Conservation (phyloP, 2,797 vertebrate species). For the Alca torda region DNA sequence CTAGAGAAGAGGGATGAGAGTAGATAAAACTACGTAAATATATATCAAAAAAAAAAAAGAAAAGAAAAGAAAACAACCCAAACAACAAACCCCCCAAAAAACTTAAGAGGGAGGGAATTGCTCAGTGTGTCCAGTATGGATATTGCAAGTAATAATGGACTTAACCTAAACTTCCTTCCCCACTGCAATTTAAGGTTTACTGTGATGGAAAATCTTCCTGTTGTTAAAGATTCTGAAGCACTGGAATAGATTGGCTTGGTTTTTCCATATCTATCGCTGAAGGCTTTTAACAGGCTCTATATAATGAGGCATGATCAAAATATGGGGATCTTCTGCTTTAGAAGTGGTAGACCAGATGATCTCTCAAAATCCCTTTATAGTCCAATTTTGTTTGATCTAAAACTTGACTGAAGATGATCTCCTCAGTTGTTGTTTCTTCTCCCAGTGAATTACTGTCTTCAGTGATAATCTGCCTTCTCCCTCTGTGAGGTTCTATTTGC, state of each 20-base stretch:
- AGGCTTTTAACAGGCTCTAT: not conserved
- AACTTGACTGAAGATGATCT: not conserved
- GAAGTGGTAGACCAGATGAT: not conserved
- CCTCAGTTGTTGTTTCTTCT: not conserved
- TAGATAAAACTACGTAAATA: not conserved
- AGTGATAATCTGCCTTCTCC: not conserved
- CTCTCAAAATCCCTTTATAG: not conserved
- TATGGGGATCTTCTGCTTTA: not conserved
- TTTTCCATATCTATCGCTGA: not conserved
- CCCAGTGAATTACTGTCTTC: not conserved
- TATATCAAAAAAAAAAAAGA: not conserved
- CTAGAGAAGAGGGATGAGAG: not conserved
- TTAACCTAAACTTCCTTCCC: not conserved
- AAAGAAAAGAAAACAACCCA: not conserved
- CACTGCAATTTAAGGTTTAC: not conserved
- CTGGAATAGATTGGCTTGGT: not conserved
- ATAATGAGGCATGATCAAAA: not conserved
- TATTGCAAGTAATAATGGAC: not conserved
- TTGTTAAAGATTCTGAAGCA: not conserved
- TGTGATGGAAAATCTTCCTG: not conserved
- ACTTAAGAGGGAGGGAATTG: not conserved
- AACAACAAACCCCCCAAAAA: not conserved
- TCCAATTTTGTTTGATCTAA: not conserved
- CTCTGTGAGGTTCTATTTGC: not conserved
- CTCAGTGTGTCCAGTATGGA: not conserved